Evolutionary conservation across 2,888 invertebrate genomes (phyloP), one percentile per base, ranked within the genome.

Genomic region (Antitype chi): DNA sequence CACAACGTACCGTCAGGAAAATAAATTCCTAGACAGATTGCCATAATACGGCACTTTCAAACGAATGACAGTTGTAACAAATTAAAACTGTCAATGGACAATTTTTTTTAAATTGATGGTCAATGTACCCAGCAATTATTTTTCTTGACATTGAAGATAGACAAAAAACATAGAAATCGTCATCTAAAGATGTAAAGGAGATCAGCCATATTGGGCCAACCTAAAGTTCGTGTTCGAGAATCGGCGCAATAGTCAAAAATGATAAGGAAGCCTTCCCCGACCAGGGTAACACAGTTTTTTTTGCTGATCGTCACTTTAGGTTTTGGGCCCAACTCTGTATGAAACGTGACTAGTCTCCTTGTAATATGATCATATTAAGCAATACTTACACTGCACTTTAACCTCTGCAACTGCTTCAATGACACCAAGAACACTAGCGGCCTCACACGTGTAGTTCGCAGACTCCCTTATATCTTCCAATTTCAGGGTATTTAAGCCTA

Each of bases 361-460:
- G 9, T 47, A 47, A 60, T 11, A 1, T 15, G 6, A 28, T 23
- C 20, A 2, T n/a, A 55, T 62, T 49, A 76, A 70, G 13, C 53
- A 75, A 49, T 64, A 95, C 96, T 98, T 95, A 99, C 99, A 99
- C 97, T 99, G 99, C 87, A 99, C 99, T 97, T 99, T 98, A 87
- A 99, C 99, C 90, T 98, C 97, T 20, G 99, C 98, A 0, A 98
- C 97, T 7, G 98, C 97, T 92, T 99, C 99, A 82, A 99, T 99
- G 90, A 98, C 98, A 66, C 99, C 99, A 74, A 99, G 97, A 25
- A 99, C 99, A 91, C 99, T 99, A 74, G 99, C 98, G 0, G 99
- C 99, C 82, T 99, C 98, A 94, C 99, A 99, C 0, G 99, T 99
- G 96, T 99, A 99, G 96, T 99, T 99, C 38, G 98, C 99, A 0